Evolutionary conservation across 2,797 vertebrate species (phyloP).

Genomic region (Zonotrichia albicollis): DNA sequence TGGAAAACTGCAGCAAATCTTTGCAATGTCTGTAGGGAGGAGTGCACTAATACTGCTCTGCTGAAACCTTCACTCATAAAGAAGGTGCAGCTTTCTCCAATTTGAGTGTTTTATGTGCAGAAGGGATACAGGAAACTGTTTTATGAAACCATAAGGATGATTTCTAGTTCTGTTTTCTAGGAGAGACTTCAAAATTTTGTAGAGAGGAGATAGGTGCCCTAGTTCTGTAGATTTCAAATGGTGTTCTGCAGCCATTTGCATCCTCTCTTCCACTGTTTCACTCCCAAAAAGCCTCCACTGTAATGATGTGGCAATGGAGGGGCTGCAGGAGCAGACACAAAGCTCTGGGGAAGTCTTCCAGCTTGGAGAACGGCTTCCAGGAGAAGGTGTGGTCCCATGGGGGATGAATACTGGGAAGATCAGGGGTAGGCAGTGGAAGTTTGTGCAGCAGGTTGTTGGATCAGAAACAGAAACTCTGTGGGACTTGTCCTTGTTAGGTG

Average conservation of each 20-base stretch:
- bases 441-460: neutral
- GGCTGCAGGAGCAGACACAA: neutral
- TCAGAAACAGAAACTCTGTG: accelerated
- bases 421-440: neutral
- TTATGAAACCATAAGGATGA: neutral
- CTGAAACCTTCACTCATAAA: neutral
- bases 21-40: neutral
- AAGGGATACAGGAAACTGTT: neutral
- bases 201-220: neutral
- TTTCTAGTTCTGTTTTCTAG: neutral
- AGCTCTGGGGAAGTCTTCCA: neutral
- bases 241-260: neutral
- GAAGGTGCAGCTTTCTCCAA: neutral
- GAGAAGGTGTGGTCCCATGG: neutral
- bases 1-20: neutral
- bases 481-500: neutral
- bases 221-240: neutral
- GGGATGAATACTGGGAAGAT: neutral
- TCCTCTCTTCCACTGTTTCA: neutral
- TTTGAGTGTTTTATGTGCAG: neutral
- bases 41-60: neutral
- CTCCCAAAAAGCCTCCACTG: neutral
- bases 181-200: neutral
- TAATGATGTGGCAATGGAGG: neutral
- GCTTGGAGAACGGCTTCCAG: neutral